Base-by-base conservation (phyloP, 2,797 vertebrate species). In the Galago senegalensis region DNA sequence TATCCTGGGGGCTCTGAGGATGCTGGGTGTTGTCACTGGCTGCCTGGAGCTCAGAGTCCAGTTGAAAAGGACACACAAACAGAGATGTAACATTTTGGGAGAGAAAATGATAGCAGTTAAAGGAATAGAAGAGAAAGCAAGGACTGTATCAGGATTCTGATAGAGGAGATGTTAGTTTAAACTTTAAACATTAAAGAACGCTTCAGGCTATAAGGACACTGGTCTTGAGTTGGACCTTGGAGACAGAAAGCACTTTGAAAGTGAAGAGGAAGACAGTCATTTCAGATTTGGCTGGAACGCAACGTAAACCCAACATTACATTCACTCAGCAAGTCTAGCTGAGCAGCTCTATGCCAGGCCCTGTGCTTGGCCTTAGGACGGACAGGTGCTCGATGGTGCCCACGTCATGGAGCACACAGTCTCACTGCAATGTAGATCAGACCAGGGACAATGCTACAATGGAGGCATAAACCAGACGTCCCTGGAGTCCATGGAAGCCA, bases 181-280 rank as follows among this genome's bases (percentile, higher is more conserved):
- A 63, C n/a, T 29, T 25, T 37, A 40, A 84, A 80, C 77, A 69
- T 73, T 89, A 88, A 69, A 60, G 75, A 91, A 86, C 73, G 18
- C 31, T 29, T 82, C 40, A 8, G 10, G 29, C 25, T 53, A 53
- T 53, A 53, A 63, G 43, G 6, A 65, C n/a, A 16, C 1, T 61
- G 79, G 46, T 14, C 37, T 97, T 81, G 27, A 79, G 37, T 43
- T 76, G 49, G 63, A 87, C 21, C 34, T 37, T 70, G 5, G 14
- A 87, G 76, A 34, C 40, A 31, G 40, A 37, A 83, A 85, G 69
- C 21, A 17, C 43, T 76, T 93, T 37, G 81, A 87, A 92, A 93
- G n/a, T n/a, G 9, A 31, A 67, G 46, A 87, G 76, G 34, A 87
- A 79, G 40, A 53, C 40, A 61, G 40, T 23, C 29, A 49, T 60